Conservation (phyloP, 2,888 invertebrate species). For the Cordylochernes scorpioides region DNA sequence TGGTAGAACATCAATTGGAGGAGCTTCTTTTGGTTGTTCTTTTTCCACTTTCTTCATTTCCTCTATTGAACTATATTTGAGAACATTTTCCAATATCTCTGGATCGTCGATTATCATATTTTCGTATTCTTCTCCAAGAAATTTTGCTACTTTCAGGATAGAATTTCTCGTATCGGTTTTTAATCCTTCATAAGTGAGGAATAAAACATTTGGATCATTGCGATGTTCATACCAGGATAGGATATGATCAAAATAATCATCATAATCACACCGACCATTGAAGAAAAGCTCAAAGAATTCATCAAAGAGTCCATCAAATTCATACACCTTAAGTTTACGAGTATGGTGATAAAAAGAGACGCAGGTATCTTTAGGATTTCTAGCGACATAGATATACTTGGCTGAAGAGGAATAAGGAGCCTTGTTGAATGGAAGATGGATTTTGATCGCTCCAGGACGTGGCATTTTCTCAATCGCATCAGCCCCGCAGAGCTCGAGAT, state of each 20-base stretch:
- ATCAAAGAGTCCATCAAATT: conserved; percentile 14
- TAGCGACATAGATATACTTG: conserved; percentile 20
- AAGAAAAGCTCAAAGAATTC: conserved; percentile 22
- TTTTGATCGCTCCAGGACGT: conserved; percentile 11
- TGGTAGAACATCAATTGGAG: too few relatives aligned
- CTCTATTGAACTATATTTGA: not conserved
- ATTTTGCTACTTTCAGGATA: conserved; percentile 13
- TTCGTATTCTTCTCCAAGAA: conserved; percentile 11
- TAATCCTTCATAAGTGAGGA: conserved; percentile 23
- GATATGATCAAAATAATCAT: conserved; percentile 10
- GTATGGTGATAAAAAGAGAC: conserved; percentile 23
- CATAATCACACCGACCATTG: conserved; percentile 18
- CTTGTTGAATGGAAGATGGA: conserved; percentile 16
- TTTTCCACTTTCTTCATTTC: not conserved
- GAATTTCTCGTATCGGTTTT: conserved; percentile 15
- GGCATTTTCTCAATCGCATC: conserved; percentile 3
- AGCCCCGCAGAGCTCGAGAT: conserved; percentile 6
- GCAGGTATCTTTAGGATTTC: conserved; percentile 24
- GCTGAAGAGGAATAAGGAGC: conserved; percentile 5
- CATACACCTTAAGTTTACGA: conserved; percentile 1
- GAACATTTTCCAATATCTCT: not conserved
- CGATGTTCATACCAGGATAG: conserved; percentile 12
- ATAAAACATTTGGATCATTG: conserved; percentile 18
- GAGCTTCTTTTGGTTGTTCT: not conserved
- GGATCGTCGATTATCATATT: not conserved